Conservation (phyloP, 2,888 invertebrate genomes). For the Meloe dianella region DNA sequence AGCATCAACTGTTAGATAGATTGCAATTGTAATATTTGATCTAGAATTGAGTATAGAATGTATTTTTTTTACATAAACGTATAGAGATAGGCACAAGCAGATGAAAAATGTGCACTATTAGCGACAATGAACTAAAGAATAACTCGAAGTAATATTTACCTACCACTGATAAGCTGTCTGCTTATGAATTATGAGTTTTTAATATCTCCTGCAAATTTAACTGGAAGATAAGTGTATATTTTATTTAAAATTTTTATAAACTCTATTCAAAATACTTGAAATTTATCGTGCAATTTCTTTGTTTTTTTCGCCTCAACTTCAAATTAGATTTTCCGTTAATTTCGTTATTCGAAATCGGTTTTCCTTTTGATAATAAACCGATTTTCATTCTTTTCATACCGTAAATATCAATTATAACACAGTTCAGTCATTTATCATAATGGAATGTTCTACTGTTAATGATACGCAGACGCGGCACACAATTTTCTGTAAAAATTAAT, state of each 20-base stretch:
- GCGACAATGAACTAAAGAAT: constrained; percentile 39
- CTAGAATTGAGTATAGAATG: no score
- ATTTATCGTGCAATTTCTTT: background rate
- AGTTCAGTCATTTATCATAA: constrained; percentile 40
- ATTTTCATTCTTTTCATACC: constrained; percentile 38
- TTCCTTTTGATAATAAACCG: constrained; percentile 8
- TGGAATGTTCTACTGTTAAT: constrained; percentile 35
- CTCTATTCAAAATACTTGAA: background rate
- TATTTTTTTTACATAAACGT: background rate
- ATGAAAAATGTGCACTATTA: constrained; percentile 43
- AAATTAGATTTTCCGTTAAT: background rate
- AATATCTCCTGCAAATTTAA: constrained; percentile 50
- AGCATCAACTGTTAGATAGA: background rate
- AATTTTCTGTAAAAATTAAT: constrained; percentile 36
- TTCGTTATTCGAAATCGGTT: background rate
- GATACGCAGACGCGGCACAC: constrained; percentile 26
- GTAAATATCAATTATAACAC: constrained; percentile 44
- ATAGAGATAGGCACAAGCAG: background rate
- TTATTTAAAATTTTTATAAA: background rate
- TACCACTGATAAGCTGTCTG: constrained; percentile 51
- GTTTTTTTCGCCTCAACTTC: background rate
- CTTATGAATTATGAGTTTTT: constrained; percentile 53
- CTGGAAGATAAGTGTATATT: constrained; percentile 34
- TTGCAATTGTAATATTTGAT: background rate
- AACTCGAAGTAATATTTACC: constrained; percentile 39